Evolutionary conservation across 2,888 invertebrate species (phyloP).

Genomic region (Eupithecia tripunctaria): DNA sequence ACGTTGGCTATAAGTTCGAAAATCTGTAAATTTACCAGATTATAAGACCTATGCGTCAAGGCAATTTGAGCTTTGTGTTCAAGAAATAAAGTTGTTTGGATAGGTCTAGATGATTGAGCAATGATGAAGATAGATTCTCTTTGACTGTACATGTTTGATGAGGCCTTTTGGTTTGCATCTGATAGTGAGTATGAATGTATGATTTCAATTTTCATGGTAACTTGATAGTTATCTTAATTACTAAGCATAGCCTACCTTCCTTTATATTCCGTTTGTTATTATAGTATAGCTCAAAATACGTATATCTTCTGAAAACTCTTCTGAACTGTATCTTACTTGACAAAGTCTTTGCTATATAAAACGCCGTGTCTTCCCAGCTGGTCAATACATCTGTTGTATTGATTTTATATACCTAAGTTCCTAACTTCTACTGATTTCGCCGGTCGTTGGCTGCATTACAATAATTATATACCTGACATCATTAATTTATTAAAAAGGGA

Average conservation of each 20-base stretch:
- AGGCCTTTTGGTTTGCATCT: constrained; percentile 42
- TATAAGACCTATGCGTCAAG: not conserved
- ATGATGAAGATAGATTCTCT: constrained; percentile 45
- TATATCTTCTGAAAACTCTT: too few relatives aligned
- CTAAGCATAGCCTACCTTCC: not conserved
- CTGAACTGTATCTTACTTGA: too few relatives aligned
- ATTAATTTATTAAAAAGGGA: too few relatives aligned
- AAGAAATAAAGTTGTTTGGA: not conserved
- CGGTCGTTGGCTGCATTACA: too few relatives aligned
- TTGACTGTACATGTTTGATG: constrained; percentile 49
- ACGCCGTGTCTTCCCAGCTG: too few relatives aligned
- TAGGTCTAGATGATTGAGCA: not conserved
- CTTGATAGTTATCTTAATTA: not conserved
- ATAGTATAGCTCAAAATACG: too few relatives aligned
- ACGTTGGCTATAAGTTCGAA: not conserved
- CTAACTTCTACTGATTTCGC: too few relatives aligned
- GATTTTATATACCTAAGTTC: too few relatives aligned
- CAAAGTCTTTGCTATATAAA: too few relatives aligned
- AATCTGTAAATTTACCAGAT: not conserved
- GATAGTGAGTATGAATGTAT: constrained; percentile 26
- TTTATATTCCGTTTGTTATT: too few relatives aligned
- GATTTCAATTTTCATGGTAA: constrained; percentile 19
- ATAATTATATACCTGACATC: too few relatives aligned
- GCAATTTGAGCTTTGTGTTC: not conserved
- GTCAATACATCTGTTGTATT: too few relatives aligned